A percentile compares a stretch with the other conserved stretches of the same genome.
Evolutionary conservation across 2,113 vertebrate genomes (phyloP).

Genomic region (Myrmecophaga tridactyla): DNA sequence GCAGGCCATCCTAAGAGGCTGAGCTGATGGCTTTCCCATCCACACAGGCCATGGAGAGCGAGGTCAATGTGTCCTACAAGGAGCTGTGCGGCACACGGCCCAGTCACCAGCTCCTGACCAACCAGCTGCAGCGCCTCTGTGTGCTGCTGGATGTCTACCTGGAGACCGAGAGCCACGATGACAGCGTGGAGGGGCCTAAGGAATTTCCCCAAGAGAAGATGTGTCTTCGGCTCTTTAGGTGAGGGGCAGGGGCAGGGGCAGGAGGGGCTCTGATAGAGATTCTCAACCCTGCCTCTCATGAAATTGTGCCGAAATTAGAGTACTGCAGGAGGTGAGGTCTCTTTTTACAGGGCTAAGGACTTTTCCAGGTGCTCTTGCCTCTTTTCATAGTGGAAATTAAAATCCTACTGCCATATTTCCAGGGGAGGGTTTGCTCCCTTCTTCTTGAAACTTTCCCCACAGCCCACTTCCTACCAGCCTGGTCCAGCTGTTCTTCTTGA

Average conservation of each 20-base stretch:
- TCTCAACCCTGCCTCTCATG: background rate
- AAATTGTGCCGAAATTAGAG: background rate
- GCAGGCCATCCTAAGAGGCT: background rate
- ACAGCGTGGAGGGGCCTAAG: conserved; percentile 94
- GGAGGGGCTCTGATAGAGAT: background rate
- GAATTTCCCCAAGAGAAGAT: conserved; percentile 99
- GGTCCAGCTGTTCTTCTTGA: background rate
- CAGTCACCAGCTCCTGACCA: conserved; percentile 96
- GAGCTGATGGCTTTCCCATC: background rate
- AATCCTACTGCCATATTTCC: background rate
- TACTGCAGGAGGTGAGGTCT: background rate
- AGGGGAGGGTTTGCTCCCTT: background rate
- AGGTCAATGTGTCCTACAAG: conserved; percentile 93
- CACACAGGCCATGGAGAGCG: conserved; percentile 94
- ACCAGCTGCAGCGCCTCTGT: conserved; percentile 94
- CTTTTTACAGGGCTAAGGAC: no score
- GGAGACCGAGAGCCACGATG: conserved; percentile 94
- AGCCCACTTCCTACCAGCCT: background rate
- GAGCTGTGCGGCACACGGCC: conserved; percentile 93
- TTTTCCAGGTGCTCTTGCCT: background rate
- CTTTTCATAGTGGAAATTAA: background rate
- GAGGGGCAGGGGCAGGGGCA: background rate
- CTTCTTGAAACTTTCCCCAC: background rate
- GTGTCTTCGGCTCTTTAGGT: conserved; percentile 97
- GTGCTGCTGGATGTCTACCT: conserved; percentile 96